phyloP scores from a whole-genome alignment of 2,113 vertebrate species.

The Ibidorhyncha struthersii region DNA sequence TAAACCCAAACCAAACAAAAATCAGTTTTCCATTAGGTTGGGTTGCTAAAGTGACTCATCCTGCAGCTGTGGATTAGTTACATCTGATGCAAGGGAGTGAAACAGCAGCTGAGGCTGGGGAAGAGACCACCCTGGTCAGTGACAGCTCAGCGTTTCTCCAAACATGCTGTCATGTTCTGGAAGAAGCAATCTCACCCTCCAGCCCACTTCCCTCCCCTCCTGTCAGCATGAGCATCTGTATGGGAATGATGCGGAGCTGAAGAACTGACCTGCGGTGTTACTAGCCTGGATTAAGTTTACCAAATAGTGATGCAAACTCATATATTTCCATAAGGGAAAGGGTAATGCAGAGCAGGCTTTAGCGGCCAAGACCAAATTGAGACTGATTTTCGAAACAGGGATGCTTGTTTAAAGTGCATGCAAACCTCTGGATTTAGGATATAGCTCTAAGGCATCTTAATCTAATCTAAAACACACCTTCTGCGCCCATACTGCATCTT shows the following conservation, averaged over 20 bases:
- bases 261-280: neutral
- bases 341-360: neutral
- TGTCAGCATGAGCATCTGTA: neutral
- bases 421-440: neutral
- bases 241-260: neutral
- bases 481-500: neutral
- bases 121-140: neutral
- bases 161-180: constrained; percentile 28
- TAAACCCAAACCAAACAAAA: constrained; percentile 34
- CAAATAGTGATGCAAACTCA: neutral
- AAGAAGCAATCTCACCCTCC: neutral
- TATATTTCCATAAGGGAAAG: neutral
- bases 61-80: constrained; percentile 49
- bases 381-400: neutral
- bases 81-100: constrained; percentile 6
- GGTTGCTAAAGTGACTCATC: constrained; percentile 42
- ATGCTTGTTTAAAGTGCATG: neutral
- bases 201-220: neutral
- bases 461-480: neutral
- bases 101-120: neutral
- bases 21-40: constrained; percentile 14
- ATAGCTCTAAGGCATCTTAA: neutral
- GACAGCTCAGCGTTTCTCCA: neutral
- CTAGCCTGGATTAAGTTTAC: neutral
- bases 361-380: neutral